Evolutionary conservation across 37 sponge, comb jelly and placozoan species (phyloP).

Genomic region (Spongia lamella): DNA sequence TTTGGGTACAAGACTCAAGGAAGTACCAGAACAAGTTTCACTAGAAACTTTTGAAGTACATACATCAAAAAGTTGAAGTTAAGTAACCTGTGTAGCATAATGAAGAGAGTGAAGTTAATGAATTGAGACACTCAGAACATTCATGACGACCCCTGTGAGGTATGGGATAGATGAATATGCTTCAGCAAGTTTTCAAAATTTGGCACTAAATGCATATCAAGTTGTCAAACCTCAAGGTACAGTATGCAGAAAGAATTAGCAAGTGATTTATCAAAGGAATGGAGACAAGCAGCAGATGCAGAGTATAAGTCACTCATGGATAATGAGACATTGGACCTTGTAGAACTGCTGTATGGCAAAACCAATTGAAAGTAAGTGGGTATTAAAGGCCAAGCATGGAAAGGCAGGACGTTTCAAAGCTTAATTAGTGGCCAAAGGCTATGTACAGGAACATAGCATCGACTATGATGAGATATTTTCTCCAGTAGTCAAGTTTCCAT

Average conservation of each 20-base stretch:
- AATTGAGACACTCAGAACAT: too few relatives aligned
- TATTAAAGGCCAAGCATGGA: conserved; percentile 40
- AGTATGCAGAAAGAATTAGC: conserved; percentile 41
- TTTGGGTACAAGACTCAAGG: neutral
- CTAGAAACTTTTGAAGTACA: too few relatives aligned
- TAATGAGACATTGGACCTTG: conserved; percentile 50
- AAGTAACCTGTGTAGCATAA: too few relatives aligned
- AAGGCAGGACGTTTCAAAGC: neutral
- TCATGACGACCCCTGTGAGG: neutral
- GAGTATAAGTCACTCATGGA: conserved; percentile 52
- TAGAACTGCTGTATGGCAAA: conserved; percentile 27
- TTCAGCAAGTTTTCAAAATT: too few relatives aligned
- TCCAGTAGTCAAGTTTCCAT: too few relatives aligned
- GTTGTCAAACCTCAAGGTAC: too few relatives aligned
- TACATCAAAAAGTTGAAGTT: too few relatives aligned
- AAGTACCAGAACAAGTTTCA: too few relatives aligned
- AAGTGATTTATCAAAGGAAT: conserved; percentile 19
- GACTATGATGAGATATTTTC: conserved; percentile 14
- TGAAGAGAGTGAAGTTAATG: too few relatives aligned
- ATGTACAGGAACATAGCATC: too few relatives aligned
- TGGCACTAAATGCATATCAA: too few relatives aligned
- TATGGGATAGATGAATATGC: conserved; percentile 10
- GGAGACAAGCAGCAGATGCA: conserved; percentile 50
- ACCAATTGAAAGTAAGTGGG: conserved; percentile 46
- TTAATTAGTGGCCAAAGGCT: conserved; percentile 5